Evolutionary conservation across 1,140 invertebrate genomes (phyloP), one percentile per base, ranked within the genome.

Genomic region (Nasonia vitripennis): DNA sequence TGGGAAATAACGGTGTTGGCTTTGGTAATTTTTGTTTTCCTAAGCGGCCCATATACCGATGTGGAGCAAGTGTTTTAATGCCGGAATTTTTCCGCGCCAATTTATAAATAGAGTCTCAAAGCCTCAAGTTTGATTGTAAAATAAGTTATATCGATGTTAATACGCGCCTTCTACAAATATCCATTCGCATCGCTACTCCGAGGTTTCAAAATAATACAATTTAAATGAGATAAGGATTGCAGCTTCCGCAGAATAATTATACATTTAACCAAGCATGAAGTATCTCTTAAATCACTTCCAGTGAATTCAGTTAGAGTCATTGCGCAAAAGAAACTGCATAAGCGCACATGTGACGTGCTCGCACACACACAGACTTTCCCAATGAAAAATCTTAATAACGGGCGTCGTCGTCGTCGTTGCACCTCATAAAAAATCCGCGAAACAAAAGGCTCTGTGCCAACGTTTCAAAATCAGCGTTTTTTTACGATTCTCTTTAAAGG

Each of bases 401-500:
- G 34, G 62, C 77, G 67, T 78, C 62, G 74, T 68, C 45, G 83
- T 75, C 73, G 73, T 37, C 73, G 75, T 78, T 37, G 34, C 83
- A 48, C 48, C 78, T 67, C 78, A 9, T 85, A 73, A 74, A 73
- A 85, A 75, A 41, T 79, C 11, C 3, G 71, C 41, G 1, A 75
- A 68, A 85, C 78, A 80, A 85, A 85, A 73, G 83, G 2, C 48
- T 79, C 9, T 3, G 45, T 41, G 45, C 34, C 62, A 75, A 37
- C 48, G 45, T 85, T 85, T 85, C 78, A 27, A 75, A 85, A 85
- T 85, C 78, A 41, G 14, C 14, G 31, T 75, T 84, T 81, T 70
- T 62, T 78, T 84, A 84, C n/a, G 45, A 84, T 55, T 48, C 45
- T 12, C 23, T 41, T 48, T 11, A 62, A 23, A 41, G 62, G 75